These are phyloP conservation scores for Alitta virens DNA, from an alignment of 2,888 invertebrate genomes.

Conservation along the genomic window DNA sequence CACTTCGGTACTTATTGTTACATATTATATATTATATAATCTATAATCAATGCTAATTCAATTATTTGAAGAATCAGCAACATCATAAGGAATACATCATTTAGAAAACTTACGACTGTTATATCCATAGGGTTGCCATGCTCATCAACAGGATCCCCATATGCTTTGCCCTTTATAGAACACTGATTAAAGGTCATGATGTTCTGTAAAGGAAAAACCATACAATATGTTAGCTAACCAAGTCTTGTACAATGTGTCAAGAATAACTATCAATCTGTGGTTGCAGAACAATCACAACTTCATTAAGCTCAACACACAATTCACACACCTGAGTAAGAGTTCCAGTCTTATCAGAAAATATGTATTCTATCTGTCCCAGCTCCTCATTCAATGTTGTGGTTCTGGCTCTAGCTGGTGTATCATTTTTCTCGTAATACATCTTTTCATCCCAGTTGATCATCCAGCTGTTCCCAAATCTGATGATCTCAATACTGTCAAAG, in stretches of 20 bases:
- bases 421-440: conserved; percentile 90
- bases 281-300: too few relatives aligned
- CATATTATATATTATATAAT: too few relatives aligned
- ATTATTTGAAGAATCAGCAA: not conserved
- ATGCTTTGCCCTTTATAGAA: conserved; percentile 86
- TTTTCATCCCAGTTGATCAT: conserved; percentile 98
- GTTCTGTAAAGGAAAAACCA: conserved; percentile 65
- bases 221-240: not conserved
- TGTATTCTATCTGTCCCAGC: conserved; percentile 97
- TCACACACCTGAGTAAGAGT: conserved; percentile 77
- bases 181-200: conserved; percentile 99
- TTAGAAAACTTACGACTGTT: conserved; percentile 68
- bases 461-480: conserved; percentile 96
- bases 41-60: too few relatives aligned
- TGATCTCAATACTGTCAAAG: conserved; percentile 72
- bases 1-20: too few relatives aligned
- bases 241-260: not conserved
- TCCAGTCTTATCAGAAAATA: conserved; percentile 99
- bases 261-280: not conserved
- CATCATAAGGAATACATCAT: too few relatives aligned
- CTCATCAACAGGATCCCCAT: conserved; percentile 87
- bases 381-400: conserved; percentile 99
- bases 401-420: conserved; percentile 81
- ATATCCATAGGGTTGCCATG: conserved; percentile 82
- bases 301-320: too few relatives aligned